Evolutionary conservation across 2,113 vertebrate species (phyloP), one percentile per base, ranked within the genome.

Genomic region (Triplophysa dalaica): DNA sequence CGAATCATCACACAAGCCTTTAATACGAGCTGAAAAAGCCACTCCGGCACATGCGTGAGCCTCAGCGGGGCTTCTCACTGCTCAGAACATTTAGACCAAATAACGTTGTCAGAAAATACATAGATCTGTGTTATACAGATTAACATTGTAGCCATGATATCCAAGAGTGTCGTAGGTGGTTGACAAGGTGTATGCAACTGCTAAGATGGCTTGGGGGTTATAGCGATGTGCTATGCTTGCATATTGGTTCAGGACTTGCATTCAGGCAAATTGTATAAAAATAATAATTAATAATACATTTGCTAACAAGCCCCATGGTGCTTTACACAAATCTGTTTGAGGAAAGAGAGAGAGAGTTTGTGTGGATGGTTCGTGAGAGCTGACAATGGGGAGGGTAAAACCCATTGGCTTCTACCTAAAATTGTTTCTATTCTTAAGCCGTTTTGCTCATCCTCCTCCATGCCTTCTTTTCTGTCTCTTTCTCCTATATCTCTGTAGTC

Each of bases 371-470:
- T 38, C 26, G 16, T 52, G 50, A 45, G 29, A 61, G 33, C 12
- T 43, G 13, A n/a, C 70, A 43, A 41, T 22, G 0, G n/a, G 19
- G 19, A n/a, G 54, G 19, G 19, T n/a, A 58, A 21, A 4, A 58
- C n/a, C 19, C 10, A 21, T 9, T 8, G 54, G n/a, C n/a, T 21
- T 21, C 7, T 8, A 56, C 54, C 85, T 48, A 75, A 63, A 75
- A 26, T 63, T 8, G 62, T 1, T 63, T 45, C 43, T 75, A 62
- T 83, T 88, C 88, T 87, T 88, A 84, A 85, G 87, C 82, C 65
- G 77, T 85, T 85, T 87, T 6, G 19, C 84, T 88, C 87, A 87
- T 79, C 81, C 87, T 86, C 84, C 89, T 85, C 80, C 78, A 66
- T 75, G 77, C 87, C 79, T 79, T 86, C 80, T 88, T 81, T 86